These are phyloP conservation scores for Microdon myrmicae DNA, from an alignment of 2,888 invertebrate genomes.

Conservation along the genomic window DNA sequence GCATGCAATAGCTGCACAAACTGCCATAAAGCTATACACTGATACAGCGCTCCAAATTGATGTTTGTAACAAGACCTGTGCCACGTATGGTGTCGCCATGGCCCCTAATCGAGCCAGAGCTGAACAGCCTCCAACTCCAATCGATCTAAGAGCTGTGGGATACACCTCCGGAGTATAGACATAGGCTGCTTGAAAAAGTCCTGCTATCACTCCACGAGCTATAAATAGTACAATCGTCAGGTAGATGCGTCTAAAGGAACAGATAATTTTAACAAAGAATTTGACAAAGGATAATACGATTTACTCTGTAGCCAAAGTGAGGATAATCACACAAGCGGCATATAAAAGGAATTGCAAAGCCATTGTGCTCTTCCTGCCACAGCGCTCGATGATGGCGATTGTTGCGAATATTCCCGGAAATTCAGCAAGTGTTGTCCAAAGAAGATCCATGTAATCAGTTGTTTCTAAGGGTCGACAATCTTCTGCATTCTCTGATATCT, in stretches of 20 bases:
- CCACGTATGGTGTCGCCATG: constrained; percentile 93
- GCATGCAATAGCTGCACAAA: constrained; percentile 72
- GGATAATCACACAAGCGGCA: constrained; percentile 78
- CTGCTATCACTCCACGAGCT: constrained; percentile 91
- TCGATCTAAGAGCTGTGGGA: constrained; percentile 86
- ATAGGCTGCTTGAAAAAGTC: constrained; percentile 94
- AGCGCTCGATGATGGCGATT: constrained; percentile 87
- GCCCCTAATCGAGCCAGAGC: constrained; percentile 91
- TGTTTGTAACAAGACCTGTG: constrained; percentile 80
- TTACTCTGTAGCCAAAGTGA: constrained; percentile 78
- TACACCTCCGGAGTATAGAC: constrained; percentile 97
- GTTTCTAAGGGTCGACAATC: constrained; percentile 79
- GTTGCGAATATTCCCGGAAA: constrained; percentile 93
- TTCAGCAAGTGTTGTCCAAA: constrained; percentile 94
- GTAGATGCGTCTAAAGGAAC: constrained; percentile 73
- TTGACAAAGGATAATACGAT: constrained; percentile 35
- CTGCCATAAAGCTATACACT: constrained; percentile 72
- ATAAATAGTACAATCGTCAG: constrained; percentile 86
- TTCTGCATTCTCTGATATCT: constrained; percentile 64
- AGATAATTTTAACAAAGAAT: constrained; percentile 57
- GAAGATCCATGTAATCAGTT: constrained; percentile 89
- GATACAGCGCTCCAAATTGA: constrained; percentile 71
- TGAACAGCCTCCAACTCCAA: constrained; percentile 93
- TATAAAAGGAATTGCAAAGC: constrained; percentile 90
- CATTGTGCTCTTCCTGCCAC: constrained; percentile 93